These are phyloP conservation scores for Lampris megalopsis DNA, from an alignment of 2,113 vertebrate genomes.

Conservation along the genomic window DNA sequence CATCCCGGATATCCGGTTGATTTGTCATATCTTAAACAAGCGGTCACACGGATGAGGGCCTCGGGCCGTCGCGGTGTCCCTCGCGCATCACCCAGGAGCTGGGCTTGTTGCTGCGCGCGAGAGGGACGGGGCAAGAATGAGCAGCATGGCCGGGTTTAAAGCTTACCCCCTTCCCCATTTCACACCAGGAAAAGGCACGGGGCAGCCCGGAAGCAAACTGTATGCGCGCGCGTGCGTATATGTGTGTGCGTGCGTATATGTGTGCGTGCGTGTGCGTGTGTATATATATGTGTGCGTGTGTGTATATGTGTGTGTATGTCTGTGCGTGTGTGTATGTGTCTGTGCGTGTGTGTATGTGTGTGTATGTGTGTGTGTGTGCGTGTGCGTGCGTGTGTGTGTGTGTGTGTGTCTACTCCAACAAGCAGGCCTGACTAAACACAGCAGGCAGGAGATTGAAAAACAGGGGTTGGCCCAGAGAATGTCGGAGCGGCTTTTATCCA, in stretches of 20 bases:
- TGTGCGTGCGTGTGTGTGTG: conserved; percentile 9
- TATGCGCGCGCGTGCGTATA: background rate
- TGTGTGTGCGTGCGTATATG: background rate
- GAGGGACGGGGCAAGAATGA: background rate
- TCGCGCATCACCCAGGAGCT: conserved; percentile 17
- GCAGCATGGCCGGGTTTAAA: background rate
- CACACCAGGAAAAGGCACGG: conserved; percentile 26
- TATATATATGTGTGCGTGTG: conserved; percentile 1
- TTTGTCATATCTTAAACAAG: conserved; percentile 63
- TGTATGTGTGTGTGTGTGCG: background rate
- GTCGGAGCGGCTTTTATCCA: conserved; percentile 47
- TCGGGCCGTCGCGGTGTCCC: conserved; percentile 31
- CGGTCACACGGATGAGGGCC: conserved; percentile 41
- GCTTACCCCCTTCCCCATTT: conserved; percentile 25
- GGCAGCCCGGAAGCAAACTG: conserved; percentile 1
- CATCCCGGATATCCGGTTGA: conserved; percentile 55
- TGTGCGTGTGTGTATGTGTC: background rate
- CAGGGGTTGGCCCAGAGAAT: conserved; percentile 21
- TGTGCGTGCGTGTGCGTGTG: too few relatives aligned
- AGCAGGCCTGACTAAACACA: conserved; percentile 47
- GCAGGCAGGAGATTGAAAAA: conserved; percentile 49
- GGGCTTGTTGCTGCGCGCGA: background rate
- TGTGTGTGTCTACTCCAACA: conserved; percentile 29
- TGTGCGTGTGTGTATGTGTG: background rate
- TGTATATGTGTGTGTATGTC: background rate